phyloP scores from a whole-genome alignment of 2,797 vertebrate genomes.

The Eutrigla gurnardus region DNA sequence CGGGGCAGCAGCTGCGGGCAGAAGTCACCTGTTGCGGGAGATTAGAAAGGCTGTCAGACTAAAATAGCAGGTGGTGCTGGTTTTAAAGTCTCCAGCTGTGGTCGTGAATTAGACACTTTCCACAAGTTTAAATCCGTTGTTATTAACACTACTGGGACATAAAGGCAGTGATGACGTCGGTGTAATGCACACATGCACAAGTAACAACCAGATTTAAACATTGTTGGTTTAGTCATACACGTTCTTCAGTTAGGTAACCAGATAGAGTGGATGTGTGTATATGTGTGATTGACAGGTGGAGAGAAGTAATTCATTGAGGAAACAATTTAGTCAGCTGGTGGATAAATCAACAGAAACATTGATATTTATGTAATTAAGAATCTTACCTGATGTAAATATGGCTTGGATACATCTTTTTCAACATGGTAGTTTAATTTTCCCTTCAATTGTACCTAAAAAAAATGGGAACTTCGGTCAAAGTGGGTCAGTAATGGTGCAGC shows the following conservation, averaged over 20 bases:
- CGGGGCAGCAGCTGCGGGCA: constrained; percentile 27
- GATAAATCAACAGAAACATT: neutral
- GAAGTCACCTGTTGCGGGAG: constrained; percentile 71
- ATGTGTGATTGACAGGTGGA: neutral
- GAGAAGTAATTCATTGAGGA: neutral
- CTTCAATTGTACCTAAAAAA: neutral
- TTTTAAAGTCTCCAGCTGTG: constrained; percentile 36
- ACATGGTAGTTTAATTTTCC: neutral
- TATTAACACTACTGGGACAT: neutral
- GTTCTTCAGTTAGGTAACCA: neutral
- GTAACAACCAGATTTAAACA: neutral
- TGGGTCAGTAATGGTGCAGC: constrained; percentile 31
- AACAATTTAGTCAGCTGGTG: rapidly evolving
- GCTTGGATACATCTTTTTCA: neutral
- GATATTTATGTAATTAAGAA: neutral
- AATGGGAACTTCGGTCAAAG: constrained; percentile 30
- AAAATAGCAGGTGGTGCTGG: constrained; percentile 57
- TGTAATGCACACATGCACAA: neutral
- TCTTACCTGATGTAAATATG: neutral
- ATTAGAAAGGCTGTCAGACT: constrained; percentile 60
- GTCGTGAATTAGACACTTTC: constrained; percentile 6
- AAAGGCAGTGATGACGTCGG: neutral
- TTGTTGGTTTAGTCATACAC: neutral
- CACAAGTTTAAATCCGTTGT: constrained; percentile 23
- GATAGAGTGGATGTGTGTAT: neutral